Conservation (phyloP, 2,113 vertebrate genomes). For the Chitala chitala region DNA sequence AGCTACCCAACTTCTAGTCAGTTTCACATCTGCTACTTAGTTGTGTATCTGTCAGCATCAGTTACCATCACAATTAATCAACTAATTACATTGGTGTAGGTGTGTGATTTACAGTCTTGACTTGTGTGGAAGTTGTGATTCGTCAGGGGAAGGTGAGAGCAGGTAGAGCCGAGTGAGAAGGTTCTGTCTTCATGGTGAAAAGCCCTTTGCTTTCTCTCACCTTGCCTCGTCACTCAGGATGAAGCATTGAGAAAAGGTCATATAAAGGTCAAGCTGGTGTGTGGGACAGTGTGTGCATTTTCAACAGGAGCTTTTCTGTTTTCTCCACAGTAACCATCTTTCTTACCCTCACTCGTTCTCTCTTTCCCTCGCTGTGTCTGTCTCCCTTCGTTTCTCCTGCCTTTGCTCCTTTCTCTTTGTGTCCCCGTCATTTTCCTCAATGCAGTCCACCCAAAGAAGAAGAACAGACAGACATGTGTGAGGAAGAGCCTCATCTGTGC, state of each 20-base stretch:
- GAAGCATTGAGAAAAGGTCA: slow-evolving; percentile 7
- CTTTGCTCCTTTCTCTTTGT: too few species aligned
- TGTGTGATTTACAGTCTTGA: neutral
- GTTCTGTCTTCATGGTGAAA: neutral
- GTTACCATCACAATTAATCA: slow-evolving; percentile 11
- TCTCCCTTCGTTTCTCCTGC: neutral
- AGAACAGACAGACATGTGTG: slow-evolving; percentile 96
- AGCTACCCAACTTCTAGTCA: neutral
- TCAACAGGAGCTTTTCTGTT: neutral
- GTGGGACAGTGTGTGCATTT: slow-evolving; percentile 6
- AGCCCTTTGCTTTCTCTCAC: neutral
- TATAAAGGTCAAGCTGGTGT: neutral
- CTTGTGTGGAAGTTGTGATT: neutral
- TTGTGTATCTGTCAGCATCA: slow-evolving; percentile 22
- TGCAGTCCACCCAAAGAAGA: slow-evolving; percentile 91
- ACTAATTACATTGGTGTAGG: slow-evolving; percentile 9
- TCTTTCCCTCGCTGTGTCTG: slow-evolving; percentile 8
- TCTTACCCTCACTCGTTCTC: too few species aligned
- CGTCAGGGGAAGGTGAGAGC: neutral
- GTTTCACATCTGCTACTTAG: slow-evolving; percentile 17
- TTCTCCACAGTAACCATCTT: neutral
- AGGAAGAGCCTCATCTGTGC: slow-evolving; percentile 98
- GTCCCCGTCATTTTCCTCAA: too few species aligned
- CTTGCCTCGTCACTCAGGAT: slow-evolving; percentile 11
- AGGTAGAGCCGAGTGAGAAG: neutral